Percentiles rank a stretch among this genome's conserved stretches.
Conservation (phyloP, 2,113 vertebrate genomes). For the Azemiops feae region DNA sequence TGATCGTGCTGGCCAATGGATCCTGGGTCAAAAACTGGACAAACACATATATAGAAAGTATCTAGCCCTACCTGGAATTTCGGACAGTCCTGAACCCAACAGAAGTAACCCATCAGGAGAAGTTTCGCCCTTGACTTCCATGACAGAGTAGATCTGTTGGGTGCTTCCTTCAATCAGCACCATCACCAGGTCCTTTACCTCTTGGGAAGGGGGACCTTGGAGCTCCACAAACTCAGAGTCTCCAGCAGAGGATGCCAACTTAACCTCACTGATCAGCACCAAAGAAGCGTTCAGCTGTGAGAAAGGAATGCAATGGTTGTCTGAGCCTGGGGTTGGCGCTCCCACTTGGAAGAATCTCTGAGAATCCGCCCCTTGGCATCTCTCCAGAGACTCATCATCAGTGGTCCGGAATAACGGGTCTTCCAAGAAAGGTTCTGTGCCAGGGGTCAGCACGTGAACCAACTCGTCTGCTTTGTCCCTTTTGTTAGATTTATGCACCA, state of each 20-base stretch:
- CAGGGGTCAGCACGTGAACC: conserved; percentile 71
- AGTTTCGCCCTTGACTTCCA: conserved; percentile 46
- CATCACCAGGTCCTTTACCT: conserved; percentile 65
- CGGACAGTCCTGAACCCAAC: conserved; percentile 56
- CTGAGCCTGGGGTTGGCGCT: conserved; percentile 70
- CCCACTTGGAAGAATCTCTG: conserved; percentile 77
- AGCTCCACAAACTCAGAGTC: conserved; percentile 71
- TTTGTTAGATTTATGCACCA: conserved; percentile 76
- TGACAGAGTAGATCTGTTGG: conserved; percentile 65
- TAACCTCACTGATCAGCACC: conserved; percentile 74
- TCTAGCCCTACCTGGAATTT: conserved; percentile 67
- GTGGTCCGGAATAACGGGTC: conserved; percentile 65
- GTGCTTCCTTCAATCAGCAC: conserved; percentile 72
- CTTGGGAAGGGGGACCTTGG: conserved; percentile 49
- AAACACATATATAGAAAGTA: not conserved
- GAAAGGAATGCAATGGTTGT: conserved; percentile 72
- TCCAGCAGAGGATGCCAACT: conserved; percentile 50
- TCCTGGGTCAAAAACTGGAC: not conserved
- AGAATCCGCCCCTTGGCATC: conserved; percentile 70
- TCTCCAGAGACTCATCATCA: conserved; percentile 81
- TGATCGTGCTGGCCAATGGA: not conserved
- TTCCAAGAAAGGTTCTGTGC: conserved; percentile 73
- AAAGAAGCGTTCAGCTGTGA: conserved; percentile 36
- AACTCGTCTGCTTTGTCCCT: conserved; percentile 65
- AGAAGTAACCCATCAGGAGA: conserved; percentile 62